Base-by-base conservation (phyloP, 2,797 vertebrate genomes). In the Hirundo rustica region DNA sequence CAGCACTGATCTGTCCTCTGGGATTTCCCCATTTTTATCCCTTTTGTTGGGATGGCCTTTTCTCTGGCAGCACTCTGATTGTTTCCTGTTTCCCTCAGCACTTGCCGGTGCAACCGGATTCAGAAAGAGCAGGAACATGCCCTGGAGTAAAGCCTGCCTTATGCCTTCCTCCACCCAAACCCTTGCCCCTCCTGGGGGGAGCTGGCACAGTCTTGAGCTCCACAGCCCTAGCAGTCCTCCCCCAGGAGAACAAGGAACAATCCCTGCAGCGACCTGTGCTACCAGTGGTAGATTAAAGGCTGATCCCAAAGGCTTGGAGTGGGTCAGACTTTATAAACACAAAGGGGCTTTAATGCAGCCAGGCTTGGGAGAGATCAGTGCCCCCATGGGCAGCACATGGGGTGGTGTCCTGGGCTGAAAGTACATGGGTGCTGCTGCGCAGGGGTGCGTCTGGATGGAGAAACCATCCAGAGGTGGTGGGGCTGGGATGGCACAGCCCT, bases 21-120 rank as follows among this genome's bases (percentile, higher is more conserved):
- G 81, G 80, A 30, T 91, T 96, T 94, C 89, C 84, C 84, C 86
- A 16, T 40, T 91, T 94, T 85, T 54, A 32, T 30, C 86, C 83
- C 34, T 83, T 89, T 45, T 40, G 23, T 48, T 82, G 67, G 20
- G 55, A 66, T 36, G 13, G 12, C 25, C 32, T 38, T 83, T 74
- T 34, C 38, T 67, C 40, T 19, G 16, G 16, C 19, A n/a, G 9
- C 0, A 1, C 8, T 26, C 51, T 2, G 1, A 13, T 48, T 45
- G 44, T 81, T 94, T 90, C 47, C 27, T 71, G 53, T 85, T 88
- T 74, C 5, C 20, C 22, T 7, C 32, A 15, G 40, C 65, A 77
- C 27, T 51, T 34, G 26, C 32, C 19, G 10, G 19, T 17, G 26
- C 57, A 60, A 7, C 13, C 45, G 38, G 10, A 4, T 48, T 87